A percentile compares a stretch with the other conserved stretches of the same genome.
Conservation (phyloP, 2,888 invertebrate species). For the Pelosia muscerda region DNA sequence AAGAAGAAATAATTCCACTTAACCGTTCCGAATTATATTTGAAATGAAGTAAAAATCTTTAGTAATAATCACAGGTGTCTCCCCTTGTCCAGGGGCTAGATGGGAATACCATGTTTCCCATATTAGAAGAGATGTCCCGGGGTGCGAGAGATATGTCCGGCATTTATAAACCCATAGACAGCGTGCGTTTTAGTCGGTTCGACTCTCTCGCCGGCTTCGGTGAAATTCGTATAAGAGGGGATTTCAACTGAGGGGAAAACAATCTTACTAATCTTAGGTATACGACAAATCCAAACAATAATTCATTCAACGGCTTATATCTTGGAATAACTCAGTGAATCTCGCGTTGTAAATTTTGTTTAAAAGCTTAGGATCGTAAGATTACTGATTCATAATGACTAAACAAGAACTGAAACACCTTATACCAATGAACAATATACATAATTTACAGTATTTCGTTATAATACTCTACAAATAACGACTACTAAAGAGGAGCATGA, state of each 20-base stretch:
- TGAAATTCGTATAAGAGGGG: too few species aligned
- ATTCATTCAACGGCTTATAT: too few species aligned
- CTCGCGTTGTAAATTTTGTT: not conserved
- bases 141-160: too few species aligned
- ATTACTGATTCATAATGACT: constrained; percentile 2
- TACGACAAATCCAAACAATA: constrained; percentile 1
- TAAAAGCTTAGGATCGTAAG: constrained; percentile 2
- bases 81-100: too few species aligned
- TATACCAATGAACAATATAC: not conserved
- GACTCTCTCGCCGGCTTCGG: too few species aligned
- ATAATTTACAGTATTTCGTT: not conserved
- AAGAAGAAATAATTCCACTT: not conserved
- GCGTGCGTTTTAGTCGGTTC: too few species aligned
- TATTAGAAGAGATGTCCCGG: too few species aligned
- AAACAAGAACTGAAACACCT: not conserved
- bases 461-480: not conserved
- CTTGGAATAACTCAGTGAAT: not conserved
- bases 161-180: too few species aligned
- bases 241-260: too few species aligned
- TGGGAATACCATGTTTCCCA: too few species aligned
- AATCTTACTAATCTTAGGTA: constrained; percentile 1
- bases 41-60: constrained; percentile 4
- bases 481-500: not conserved
- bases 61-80: not conserved
- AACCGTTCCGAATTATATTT: not conserved